Evolutionary conservation across 2,113 vertebrate genomes (phyloP).

Genomic region (Diglossa brunneiventris): DNA sequence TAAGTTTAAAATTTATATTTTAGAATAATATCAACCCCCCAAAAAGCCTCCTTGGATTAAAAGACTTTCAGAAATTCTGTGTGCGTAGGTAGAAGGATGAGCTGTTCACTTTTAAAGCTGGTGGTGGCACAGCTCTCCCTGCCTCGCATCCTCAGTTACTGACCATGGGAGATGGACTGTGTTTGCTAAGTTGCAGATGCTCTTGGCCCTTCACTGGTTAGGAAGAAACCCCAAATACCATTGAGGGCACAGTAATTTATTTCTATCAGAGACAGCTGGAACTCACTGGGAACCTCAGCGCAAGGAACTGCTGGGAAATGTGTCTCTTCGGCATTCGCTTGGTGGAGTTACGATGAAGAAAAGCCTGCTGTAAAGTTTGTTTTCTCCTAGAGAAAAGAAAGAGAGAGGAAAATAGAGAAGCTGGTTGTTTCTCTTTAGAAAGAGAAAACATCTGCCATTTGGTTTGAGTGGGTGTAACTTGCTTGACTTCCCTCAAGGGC

Average conservation of each 20-base stretch:
- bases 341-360: background rate
- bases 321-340: background rate
- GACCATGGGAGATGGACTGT: background rate
- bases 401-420: background rate
- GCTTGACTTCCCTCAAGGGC: background rate
- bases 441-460: background rate
- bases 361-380: background rate
- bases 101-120: background rate
- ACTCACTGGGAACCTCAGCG: background rate
- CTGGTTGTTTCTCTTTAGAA: background rate
- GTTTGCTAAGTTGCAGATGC: background rate
- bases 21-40: background rate
- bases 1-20: background rate
- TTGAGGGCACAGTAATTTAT: background rate
- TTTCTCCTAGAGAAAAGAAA: background rate
- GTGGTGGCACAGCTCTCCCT: background rate
- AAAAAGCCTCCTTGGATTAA: background rate
- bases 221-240: background rate
- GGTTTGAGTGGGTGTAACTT: background rate
- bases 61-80: background rate
- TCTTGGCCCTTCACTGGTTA: background rate
- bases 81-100: background rate
- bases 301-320: background rate
- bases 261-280: background rate
- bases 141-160: background rate